These are phyloP conservation scores for Ictalurus punctatus DNA, from an alignment of 2,113 vertebrate genomes.

Conservation along the genomic window DNA sequence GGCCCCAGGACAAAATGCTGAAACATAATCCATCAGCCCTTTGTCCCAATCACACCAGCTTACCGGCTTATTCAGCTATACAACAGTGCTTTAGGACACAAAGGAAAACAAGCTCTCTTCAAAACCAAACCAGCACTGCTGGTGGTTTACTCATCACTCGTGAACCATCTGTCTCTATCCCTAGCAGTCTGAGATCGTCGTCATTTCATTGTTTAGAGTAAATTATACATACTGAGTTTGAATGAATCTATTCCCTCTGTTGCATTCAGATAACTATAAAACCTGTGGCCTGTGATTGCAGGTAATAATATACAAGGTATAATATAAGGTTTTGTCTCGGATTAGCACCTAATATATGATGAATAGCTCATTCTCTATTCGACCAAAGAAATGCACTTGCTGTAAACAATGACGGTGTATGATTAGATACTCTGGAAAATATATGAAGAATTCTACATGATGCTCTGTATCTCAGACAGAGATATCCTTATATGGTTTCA, in stretches of 20 bases:
- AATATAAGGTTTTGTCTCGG: background rate
- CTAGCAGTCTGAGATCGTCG: background rate
- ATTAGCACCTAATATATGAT: background rate
- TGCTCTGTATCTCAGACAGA: background rate
- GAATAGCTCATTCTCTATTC: background rate
- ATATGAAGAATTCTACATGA: background rate
- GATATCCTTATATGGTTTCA: background rate
- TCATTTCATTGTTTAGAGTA: background rate
- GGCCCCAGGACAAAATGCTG: conserved; percentile 60
- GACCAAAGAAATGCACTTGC: background rate
- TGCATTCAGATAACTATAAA: background rate
- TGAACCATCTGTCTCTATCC: conserved; percentile 20
- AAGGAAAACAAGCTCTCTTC: background rate
- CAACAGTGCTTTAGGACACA: conserved; percentile 59
- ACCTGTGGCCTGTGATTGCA: background rate
- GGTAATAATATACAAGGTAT: no score
- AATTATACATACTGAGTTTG: background rate
- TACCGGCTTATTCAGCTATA: conserved; percentile 62
- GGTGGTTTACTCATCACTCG: conserved; percentile 9
- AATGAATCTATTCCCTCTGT: background rate
- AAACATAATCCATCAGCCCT: conserved; percentile 70
- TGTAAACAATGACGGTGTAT: background rate
- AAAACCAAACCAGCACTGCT: conserved; percentile 11
- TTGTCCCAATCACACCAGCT: conserved; percentile 64
- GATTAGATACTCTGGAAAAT: background rate